Base-by-base conservation (phyloP, 2,797 vertebrate genomes). In the Nannoperca australis region DNA sequence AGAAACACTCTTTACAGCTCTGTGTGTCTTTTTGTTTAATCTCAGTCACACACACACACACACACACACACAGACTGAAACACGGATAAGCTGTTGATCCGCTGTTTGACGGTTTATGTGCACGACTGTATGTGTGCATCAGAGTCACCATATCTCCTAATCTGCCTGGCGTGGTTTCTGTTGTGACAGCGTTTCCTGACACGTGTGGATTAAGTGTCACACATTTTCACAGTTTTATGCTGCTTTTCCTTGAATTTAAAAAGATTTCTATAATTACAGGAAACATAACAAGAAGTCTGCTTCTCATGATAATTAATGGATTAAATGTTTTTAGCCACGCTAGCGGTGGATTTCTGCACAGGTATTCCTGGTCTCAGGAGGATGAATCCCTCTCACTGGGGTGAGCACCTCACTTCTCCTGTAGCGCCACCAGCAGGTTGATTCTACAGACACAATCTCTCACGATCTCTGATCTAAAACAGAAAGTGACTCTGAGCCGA, bases 21-120 rank as follows among this genome's bases (percentile, higher is more conserved):
- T 20, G n/a, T 63, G 38, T 15, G 72, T 50, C 68, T 84, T 70
- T 67, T 45, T 54, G 76, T 78, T 70, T 79, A 27, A 34, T 54
- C 55, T 78, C 36, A 14, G 59, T 13, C 69, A 66, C 59, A 68
- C 55, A 63, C 55, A 60, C 36, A 72, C 82, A 89, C 30, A 32
- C 69, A 66, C 59, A 68, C 55, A 63, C 55, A 60, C 36, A 72
- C 82, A 89, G 88, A 82, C 75, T 81, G 83, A 85, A 77, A 72
- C n/a, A 34, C 15, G 74, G 81, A 79, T 88, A 80, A 86, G 36
- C 83, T 68, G 7, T 18, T 69, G n/a, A 76, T 27, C 24, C 24
- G 24, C 24, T 27, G 24, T 27, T 27, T 27, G 24, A 27, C 24
- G 76, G 58, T 87, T 82, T 70, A 72, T 81, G 82, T 66, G 55